Percentiles rank a stretch among this genome's conserved stretches.
Evolutionary conservation across 2,888 invertebrate genomes (phyloP).

Genomic region (Cheilosia scutellata): DNA sequence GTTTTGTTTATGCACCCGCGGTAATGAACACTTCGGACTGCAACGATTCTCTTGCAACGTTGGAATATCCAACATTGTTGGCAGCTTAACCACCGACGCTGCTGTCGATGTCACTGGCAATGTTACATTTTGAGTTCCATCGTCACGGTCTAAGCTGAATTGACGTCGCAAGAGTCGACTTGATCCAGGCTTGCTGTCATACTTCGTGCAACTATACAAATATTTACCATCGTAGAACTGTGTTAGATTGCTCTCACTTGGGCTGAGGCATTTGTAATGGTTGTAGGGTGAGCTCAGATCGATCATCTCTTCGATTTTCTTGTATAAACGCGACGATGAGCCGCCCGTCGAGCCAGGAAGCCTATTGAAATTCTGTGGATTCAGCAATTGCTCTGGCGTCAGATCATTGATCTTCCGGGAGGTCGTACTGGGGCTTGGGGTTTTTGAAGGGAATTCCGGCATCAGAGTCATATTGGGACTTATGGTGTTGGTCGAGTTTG

Average conservation of each 20-base stretch:
- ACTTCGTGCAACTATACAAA: slow-evolving; percentile 79
- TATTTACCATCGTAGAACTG: slow-evolving; percentile 83
- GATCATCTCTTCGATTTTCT: slow-evolving; percentile 84
- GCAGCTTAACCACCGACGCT: slow-evolving; percentile 78
- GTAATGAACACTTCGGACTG: slow-evolving; percentile 79
- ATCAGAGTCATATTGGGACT: slow-evolving; percentile 82
- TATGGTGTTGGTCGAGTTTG: slow-evolving; percentile 82
- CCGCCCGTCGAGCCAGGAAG: slow-evolving; percentile 82
- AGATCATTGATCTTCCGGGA: slow-evolving; percentile 83
- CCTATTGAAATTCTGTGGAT: slow-evolving; percentile 83
- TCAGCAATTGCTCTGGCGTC: slow-evolving; percentile 82
- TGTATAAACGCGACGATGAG: slow-evolving; percentile 83
- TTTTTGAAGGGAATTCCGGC: slow-evolving; percentile 81
- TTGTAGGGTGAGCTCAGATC: slow-evolving; percentile 91
- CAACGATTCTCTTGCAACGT: slow-evolving; percentile 82
- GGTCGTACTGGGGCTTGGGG: slow-evolving; percentile 81
- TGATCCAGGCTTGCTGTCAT: slow-evolving; percentile 83
- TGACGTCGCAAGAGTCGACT: slow-evolving; percentile 87
- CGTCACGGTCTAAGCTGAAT: slow-evolving; percentile 89
- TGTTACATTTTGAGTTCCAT: slow-evolving; percentile 84
- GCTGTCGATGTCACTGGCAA: slow-evolving; percentile 76
- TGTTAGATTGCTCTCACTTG: slow-evolving; percentile 86
- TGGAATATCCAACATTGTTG: slow-evolving; percentile 82
- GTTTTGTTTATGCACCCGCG: slow-evolving; percentile 87
- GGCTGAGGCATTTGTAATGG: slow-evolving; percentile 89